Percentiles rank a stretch among this genome's conserved stretches.
These are phyloP conservation scores for Caprella mutica DNA, from an alignment of 2,888 invertebrate genomes.

Conservation along the genomic window DNA sequence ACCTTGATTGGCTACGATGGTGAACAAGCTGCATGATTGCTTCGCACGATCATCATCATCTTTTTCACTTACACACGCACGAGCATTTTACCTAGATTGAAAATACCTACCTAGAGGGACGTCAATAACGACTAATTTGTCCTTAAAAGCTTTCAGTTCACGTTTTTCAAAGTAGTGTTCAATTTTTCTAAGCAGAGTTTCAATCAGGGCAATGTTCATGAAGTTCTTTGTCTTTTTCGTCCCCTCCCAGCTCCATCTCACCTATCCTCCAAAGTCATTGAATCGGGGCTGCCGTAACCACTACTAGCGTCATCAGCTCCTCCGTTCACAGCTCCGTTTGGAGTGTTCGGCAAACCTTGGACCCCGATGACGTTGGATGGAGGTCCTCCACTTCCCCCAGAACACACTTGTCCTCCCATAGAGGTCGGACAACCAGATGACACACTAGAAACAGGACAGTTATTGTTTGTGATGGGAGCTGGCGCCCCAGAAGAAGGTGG, in stretches of 20 bases:
- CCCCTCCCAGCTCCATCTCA: constrained; percentile 35
- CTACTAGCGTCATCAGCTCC: constrained; percentile 68
- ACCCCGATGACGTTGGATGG: neutral
- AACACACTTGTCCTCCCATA: neutral
- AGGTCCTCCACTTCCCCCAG: constrained; percentile 3
- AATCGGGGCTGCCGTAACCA: constrained; percentile 67
- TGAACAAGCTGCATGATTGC: too few relatives aligned
- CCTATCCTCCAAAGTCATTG: constrained; percentile 49
- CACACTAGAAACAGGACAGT: constrained; percentile 11
- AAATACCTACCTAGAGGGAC: too few relatives aligned
- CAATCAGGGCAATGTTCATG: constrained; percentile 11
- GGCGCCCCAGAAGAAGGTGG: neutral
- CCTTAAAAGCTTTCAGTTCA: too few relatives aligned
- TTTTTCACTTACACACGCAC: too few relatives aligned
- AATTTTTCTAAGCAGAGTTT: too few relatives aligned
- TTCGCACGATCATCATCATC: neutral
- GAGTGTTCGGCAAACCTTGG: constrained; percentile 10
- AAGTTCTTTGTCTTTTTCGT: constrained; percentile 27
- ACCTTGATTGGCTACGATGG: too few relatives aligned
- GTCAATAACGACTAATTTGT: too few relatives aligned
- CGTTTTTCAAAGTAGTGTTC: too few relatives aligned
- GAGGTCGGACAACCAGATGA: constrained; percentile 9
- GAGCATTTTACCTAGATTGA: too few relatives aligned
- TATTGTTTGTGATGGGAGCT: neutral
- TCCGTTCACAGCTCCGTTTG: constrained; percentile 25